Evolutionary conservation across 2,888 invertebrate species (phyloP), one percentile per base, ranked within the genome.

Genomic region (Clostera curtula): DNA sequence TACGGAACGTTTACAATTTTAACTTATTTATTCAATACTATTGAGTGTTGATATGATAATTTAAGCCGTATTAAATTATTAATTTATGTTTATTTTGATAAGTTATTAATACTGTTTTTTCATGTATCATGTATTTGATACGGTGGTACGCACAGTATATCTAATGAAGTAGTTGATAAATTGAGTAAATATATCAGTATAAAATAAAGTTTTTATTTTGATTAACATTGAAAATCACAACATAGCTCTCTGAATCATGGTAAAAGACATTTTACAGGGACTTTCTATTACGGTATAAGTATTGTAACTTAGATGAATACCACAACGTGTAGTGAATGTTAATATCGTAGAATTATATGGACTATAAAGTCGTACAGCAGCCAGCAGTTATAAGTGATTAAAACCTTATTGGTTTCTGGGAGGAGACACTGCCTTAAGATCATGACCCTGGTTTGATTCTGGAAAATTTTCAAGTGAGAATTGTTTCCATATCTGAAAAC

Each of bases 181-280:
- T 36, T 38, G 29, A 35, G 21, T 43, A 34, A 43, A 43, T 43
- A 47, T 48, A 49, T 49, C 42, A 42, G 30, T 43, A 47, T 27
- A 40, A 45, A 36, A 39, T 34, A 46, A 48, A 41, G 42, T 44
- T 42, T 46, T 20, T 12, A 9, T 28, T 37, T 27, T 38, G 27
- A 27, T 31, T 43, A 34, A 40, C 33, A 35, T 47, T 36, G 29
- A 31, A 40, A 40, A 40, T 45, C 40, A 42, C 39, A 55, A 52
- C 37, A 48, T 45, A 51, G 64, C 66, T 66, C 66, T 66, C 65
- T 67, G 50, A 47, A 52, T 54, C 54, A 55, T 65, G 48, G 55
- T 57, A 64, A 68, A 74, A 74, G 62, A 74, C 69, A 69, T 70
- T 68, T 50, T 76, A 72, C 72, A 72, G 71, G 71, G 72, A 73